These are phyloP conservation scores for Cyprinodon tularosa DNA, from an alignment of 2,113 vertebrate genomes.

Conservation along the genomic window DNA sequence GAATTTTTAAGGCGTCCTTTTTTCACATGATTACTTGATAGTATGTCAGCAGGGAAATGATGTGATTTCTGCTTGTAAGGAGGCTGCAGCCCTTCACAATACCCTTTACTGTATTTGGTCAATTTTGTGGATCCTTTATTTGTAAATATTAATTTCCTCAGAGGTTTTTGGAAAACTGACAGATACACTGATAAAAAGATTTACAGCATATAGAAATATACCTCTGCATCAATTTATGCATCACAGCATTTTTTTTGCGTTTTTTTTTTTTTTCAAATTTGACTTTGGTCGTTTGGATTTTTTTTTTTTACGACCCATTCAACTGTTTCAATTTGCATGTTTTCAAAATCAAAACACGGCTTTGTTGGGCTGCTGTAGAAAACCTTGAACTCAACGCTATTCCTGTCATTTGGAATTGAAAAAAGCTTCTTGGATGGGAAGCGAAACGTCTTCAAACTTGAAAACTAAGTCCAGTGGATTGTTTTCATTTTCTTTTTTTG, in stretches of 20 bases:
- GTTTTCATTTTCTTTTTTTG: no score
- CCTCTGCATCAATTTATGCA: no score
- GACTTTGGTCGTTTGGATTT: conserved; percentile 27
- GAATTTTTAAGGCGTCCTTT: conserved; percentile 26
- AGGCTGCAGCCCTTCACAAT: background rate
- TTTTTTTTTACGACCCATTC: no score
- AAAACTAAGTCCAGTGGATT: no score
- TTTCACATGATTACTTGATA: conserved; percentile 47
- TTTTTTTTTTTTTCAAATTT: conserved; percentile 31
- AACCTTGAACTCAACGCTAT: no score
- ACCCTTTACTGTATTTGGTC: background rate
- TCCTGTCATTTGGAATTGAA: no score
- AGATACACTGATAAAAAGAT: background rate
- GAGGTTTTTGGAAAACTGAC: background rate
- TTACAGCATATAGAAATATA: background rate
- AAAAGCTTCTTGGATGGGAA: no score
- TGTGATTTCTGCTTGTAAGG: background rate
- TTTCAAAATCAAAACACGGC: background rate
- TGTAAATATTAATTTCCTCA: background rate
- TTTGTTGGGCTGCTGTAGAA: no score
- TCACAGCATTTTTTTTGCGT: conserved; percentile 14
- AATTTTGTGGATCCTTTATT: background rate
- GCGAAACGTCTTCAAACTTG: no score
- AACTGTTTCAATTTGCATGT: background rate
- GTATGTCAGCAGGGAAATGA: conserved; percentile 7